Conservation (phyloP, 2,888 invertebrate species). For the Harmothoe impar region DNA sequence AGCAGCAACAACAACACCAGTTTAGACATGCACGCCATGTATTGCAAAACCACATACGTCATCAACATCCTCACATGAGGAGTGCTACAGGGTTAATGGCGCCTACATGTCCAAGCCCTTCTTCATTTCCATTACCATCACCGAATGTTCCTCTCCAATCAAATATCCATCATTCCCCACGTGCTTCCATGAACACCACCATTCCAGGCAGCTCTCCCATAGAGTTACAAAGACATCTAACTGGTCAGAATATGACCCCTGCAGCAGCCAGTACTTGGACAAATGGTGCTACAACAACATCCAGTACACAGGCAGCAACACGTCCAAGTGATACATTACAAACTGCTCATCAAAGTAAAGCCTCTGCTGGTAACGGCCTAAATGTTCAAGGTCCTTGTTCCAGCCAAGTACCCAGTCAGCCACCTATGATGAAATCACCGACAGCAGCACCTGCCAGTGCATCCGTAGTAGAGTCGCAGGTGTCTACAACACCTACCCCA, state of each 20-base stretch:
- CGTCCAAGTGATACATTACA: not conserved
- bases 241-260: not conserved
- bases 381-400: not conserved
- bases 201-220: conserved; percentile 25
- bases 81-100: not conserved
- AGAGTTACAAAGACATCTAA: not conserved
- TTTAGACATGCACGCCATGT: not conserved
- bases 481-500: not conserved
- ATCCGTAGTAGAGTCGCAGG: not conserved
- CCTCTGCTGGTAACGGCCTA: not conserved
- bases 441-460: not conserved
- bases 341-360: not conserved
- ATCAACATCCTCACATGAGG: not conserved
- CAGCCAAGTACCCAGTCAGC: not conserved
- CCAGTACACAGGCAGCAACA: not conserved
- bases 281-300: conserved; percentile 28
- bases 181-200: not conserved
- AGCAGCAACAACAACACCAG: not conserved
- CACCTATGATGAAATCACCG: not conserved
- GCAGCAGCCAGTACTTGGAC: not conserved
- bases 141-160: not conserved
- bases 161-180: not conserved
- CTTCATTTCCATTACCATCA: not conserved
- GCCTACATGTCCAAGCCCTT: not conserved
- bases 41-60: not conserved